A percentile compares a stretch with the other conserved stretches of the same genome.
Evolutionary conservation across 2,888 invertebrate species (phyloP).

Genomic region (Lottia scabra): DNA sequence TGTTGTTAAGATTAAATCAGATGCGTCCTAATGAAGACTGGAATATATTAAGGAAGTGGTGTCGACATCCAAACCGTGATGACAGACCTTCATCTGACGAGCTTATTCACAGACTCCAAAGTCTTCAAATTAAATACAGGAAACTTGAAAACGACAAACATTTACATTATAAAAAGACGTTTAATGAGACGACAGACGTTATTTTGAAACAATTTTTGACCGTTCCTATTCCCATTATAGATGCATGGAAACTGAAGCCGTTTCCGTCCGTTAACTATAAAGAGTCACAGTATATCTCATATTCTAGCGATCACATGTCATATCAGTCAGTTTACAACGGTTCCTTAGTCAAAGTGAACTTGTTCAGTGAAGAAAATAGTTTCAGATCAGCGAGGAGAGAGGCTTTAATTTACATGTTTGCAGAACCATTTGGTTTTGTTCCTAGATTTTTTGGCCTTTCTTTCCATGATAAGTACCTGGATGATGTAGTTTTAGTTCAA

Average conservation of each 20-base stretch:
- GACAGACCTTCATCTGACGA: background rate
- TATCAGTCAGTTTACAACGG: no score
- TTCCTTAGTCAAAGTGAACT: background rate
- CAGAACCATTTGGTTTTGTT: background rate
- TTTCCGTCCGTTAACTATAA: no score
- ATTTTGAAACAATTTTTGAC: no score
- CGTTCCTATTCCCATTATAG: no score
- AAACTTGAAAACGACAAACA: no score
- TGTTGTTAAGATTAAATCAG: conserved; percentile 9
- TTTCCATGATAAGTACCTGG: background rate
- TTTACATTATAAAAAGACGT: no score
- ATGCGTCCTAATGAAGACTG: background rate
- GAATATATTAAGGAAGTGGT: background rate
- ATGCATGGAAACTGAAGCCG: no score
- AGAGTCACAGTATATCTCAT: no score
- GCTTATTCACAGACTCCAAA: background rate
- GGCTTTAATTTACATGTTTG: background rate
- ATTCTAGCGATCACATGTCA: no score
- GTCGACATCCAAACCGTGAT: background rate
- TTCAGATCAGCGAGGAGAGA: background rate
- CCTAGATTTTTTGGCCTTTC: background rate
- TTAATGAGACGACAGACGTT: no score
- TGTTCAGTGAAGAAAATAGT: background rate
- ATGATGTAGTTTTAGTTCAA: background rate
- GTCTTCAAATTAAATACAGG: background rate